phyloP scores from a whole-genome alignment of 1,140 invertebrate species.

The Pseudoatta argentina region DNA sequence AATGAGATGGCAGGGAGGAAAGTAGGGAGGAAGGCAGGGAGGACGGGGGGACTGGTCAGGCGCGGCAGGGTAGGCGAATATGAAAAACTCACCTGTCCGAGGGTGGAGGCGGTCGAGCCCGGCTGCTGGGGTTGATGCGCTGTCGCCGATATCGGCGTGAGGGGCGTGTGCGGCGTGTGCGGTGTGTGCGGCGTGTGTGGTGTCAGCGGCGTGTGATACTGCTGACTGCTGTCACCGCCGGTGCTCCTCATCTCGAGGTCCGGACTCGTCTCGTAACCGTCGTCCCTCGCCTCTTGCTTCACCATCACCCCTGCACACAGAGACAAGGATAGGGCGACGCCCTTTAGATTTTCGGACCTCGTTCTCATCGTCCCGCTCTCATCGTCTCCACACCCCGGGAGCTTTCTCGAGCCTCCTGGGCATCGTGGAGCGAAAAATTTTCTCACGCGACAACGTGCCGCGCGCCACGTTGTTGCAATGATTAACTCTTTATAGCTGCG shows the following conservation, averaged over 20 bases:
- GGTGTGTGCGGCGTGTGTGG: slow-evolving; percentile 88
- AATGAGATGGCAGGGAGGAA: neutral
- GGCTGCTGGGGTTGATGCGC: slow-evolving; percentile 86
- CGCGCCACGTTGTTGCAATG: neutral
- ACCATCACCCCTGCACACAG: slow-evolving; percentile 85
- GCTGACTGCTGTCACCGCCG: slow-evolving; percentile 86
- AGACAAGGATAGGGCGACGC: slow-evolving; percentile 64
- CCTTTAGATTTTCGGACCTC: slow-evolving; percentile 57
- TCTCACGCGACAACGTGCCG: neutral
- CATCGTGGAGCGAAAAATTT: slow-evolving; percentile 12
- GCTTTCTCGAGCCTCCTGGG: neutral
- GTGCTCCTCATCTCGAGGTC: slow-evolving; percentile 89
- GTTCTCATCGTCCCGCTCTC: neutral
- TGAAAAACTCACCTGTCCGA: slow-evolving; percentile 82
- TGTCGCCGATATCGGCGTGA: slow-evolving; percentile 86
- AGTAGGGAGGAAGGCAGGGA: neutral
- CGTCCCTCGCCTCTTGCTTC: slow-evolving; percentile 92
- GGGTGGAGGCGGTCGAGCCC: slow-evolving; percentile 83
- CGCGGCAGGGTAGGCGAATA: slow-evolving; percentile 27
- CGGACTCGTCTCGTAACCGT: slow-evolving; percentile 94
- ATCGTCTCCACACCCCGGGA: neutral
- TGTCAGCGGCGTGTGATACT: slow-evolving; percentile 86
- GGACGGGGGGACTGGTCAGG: too few species aligned
- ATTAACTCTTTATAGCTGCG: slow-evolving; percentile 19
- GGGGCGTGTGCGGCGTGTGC: slow-evolving; percentile 87